Base-by-base conservation (phyloP, 2,797 vertebrate genomes). In the Dicrostonyx torquatus region DNA sequence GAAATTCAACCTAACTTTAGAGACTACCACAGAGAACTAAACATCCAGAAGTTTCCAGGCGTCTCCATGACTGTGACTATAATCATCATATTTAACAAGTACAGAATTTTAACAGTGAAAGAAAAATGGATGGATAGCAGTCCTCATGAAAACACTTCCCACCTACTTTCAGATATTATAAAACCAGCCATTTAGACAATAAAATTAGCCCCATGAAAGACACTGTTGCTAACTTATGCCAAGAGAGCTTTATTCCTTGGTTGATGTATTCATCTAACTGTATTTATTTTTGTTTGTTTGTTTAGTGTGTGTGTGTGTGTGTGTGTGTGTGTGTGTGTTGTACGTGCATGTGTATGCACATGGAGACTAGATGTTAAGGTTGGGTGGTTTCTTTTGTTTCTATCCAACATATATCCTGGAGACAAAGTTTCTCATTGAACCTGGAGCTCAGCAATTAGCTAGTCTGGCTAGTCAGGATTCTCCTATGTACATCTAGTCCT, bases 1-100 rank as follows among this genome's bases (percentile, higher is more conserved):
- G 64, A 95, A 91, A 95, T 89, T 90, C 77, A 80, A 40, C 66
- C 80, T 95, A 85, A 97, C 91, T 97, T 95, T 93, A 95, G 89
- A 93, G 48, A 95, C 86, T 80, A 45, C 78, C 24, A 89, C 53
- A 37, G 18, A 91, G 53, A 95, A 29, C 5, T 86, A 95, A 95
- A 90, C 15, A 62, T 82, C 11, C 58, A 80, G 86, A 93, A 58
- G 72, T 94, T 94, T 90, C 55, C 72, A 89, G 53, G 93, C 73
- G 86, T 87, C 20, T 13, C 40, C 55, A 60, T 29, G 50, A 75
- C 40, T 87, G 72, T 78, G 24, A 66, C 62, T 95, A 5, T 78
- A 73, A 80, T 77, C 58, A 80, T 73, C 80, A 93, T 43, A 14
- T 79, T 97, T 88, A 86, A 91, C 34, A 60, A 48, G 66, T 72